These are phyloP conservation scores for Boloria euphrosyne DNA, from an alignment of 2,888 invertebrate genomes.

Conservation along the genomic window DNA sequence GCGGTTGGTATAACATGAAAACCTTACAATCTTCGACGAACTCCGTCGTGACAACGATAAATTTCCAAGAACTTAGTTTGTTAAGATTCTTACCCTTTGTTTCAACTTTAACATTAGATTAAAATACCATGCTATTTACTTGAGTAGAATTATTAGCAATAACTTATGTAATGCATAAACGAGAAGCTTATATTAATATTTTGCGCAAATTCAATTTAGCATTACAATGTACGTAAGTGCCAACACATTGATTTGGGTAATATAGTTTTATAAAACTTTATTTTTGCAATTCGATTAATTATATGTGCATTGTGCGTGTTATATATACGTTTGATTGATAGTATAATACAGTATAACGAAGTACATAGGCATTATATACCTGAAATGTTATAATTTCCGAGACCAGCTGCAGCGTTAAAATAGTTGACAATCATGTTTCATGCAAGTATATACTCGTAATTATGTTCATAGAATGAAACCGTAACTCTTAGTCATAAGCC, in stretches of 20 bases:
- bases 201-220: too few species aligned
- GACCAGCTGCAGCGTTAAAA: constrained; percentile 5
- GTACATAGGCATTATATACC: not conserved
- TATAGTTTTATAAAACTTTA: too few species aligned
- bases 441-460: constrained; percentile 29
- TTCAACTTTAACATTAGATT: constrained; percentile 12
- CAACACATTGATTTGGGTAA: too few species aligned
- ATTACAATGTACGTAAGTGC: too few species aligned
- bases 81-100: constrained; percentile 15
- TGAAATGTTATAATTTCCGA: constrained; percentile 13
- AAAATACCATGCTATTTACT: constrained; percentile 7
- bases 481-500: constrained; percentile 21
- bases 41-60: not conserved
- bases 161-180: not conserved
- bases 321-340: too few species aligned
- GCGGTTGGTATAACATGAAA: not conserved
- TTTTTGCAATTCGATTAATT: too few species aligned
- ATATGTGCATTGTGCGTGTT: too few species aligned
- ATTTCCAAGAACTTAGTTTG: constrained; percentile 7
- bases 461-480: constrained; percentile 20
- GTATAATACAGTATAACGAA: not conserved
- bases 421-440: constrained; percentile 28
- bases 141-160: constrained; percentile 2
- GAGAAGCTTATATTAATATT: not conserved
- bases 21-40: constrained; percentile 1